Evolutionary conservation across 2,797 vertebrate species (phyloP).

Genomic region (Danio aesculapii): DNA sequence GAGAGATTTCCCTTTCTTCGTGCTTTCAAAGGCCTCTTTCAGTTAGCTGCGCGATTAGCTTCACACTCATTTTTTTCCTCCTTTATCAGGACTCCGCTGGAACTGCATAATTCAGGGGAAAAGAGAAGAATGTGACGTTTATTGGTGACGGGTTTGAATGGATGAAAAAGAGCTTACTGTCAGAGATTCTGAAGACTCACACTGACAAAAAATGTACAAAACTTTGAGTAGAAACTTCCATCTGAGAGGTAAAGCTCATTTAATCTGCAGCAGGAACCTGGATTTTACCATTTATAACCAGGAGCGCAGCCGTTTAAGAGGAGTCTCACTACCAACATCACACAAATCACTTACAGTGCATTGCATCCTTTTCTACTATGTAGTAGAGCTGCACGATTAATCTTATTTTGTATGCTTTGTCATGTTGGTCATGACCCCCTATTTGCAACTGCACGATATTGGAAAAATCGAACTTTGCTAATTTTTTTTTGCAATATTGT

Average conservation of each 20-base stretch:
- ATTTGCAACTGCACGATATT: no score
- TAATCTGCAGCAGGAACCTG: background rate
- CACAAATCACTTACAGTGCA: no score
- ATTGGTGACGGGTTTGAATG: constrained; percentile 45
- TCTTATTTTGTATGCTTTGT: no score
- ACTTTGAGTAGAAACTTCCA: constrained; percentile 34
- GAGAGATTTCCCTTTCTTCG: constrained; percentile 47
- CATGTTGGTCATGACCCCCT: no score
- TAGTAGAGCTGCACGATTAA: no score
- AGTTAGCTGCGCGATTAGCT: constrained; percentile 40
- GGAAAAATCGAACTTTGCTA: no score
- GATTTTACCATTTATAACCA: constrained; percentile 6
- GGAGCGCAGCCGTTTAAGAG: background rate
- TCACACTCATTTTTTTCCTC: constrained; percentile 40
- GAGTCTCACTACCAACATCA: no score
- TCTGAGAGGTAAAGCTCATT: constrained; percentile 14
- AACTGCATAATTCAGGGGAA: constrained; percentile 44
- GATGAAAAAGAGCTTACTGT: constrained; percentile 45
- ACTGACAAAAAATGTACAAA: constrained; percentile 18
- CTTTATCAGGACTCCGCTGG: constrained; percentile 50
- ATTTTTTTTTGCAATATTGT: no score
- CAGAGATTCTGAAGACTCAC: constrained; percentile 20
- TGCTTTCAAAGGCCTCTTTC: constrained; percentile 49
- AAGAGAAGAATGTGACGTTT: constrained; percentile 47
- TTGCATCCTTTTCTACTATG: no score